Evolutionary conservation across 37 sponge, comb jelly and placozoan genomes (phyloP), one percentile per base, ranked within the genome.

Genomic region (Crambe crambe): DNA sequence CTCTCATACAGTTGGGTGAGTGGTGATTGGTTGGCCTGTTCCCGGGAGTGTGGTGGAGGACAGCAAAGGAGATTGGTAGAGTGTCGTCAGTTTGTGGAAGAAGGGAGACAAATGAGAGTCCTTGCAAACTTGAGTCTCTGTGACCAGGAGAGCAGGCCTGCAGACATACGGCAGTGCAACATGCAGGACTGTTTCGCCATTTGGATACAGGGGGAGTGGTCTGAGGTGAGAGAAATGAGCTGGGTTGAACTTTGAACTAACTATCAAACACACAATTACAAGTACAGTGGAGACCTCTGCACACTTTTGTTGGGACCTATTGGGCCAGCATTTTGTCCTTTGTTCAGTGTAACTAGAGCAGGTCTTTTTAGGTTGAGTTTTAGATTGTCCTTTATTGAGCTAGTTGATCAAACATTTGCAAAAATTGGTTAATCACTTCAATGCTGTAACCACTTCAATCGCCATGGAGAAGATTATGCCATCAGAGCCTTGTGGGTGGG

Each of bases 1-100:
- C n/a, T n/a, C n/a, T n/a, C n/a, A n/a, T n/a, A n/a, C 70, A 89
- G 89, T 58, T 89, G 89, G 89, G 27, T 56, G 41, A 74, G 27
- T 68, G 60, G 73, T 0, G 63, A 36, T n/a, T 89, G 89, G 89
- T 58, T 65, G 3, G 17, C 9, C 18, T 89, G 89, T 43, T 65
- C 79, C 17, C 34, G 54, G 22, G 25, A 23, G 18, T 89, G 89
- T 83, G 84, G 80, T 22, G 51, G 70, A 27, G 89, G 84, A 18
- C 20, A 35, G 20, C 89, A 77, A 38, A 39, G 25, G 1, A 56
- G 89, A 21, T 4, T 3, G 4, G 75, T 89, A 0, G 41, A 79
- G 68, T 89, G 89, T 56, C 29, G 27, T 23, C 70, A 71, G 41
- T 30, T 42, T 12, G 38, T 38, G 36, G 42, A 35, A 26, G 51